A percentile compares a stretch with the other conserved stretches of the same genome.
Conservation (phyloP, 1,140 invertebrate species). For the Samia ricini region DNA sequence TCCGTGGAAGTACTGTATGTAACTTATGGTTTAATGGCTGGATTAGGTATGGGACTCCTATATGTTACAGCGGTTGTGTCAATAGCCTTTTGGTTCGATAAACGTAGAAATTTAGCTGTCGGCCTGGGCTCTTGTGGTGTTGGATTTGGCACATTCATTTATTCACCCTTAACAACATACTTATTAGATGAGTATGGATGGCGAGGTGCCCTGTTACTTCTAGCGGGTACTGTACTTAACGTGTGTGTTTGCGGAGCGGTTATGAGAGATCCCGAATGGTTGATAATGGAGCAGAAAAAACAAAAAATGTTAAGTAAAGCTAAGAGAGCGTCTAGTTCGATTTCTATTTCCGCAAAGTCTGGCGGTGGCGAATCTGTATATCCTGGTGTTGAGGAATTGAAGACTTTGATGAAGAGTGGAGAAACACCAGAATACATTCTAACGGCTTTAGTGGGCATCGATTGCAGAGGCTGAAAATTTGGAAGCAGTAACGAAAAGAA, state of each 20-base stretch:
- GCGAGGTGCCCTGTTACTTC: constrained; percentile 89
- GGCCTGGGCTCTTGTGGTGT: constrained; percentile 95
- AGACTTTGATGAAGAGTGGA: constrained; percentile 83
- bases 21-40: constrained; percentile 92
- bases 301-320: constrained; percentile 59
- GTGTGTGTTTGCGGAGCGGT: constrained; percentile 92
- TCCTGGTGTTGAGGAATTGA: constrained; percentile 82
- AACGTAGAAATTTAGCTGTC: constrained; percentile 93
- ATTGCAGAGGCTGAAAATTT: constrained; percentile 72
- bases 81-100: constrained; percentile 98
- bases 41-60: constrained; percentile 90
- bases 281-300: constrained; percentile 81
- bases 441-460: constrained; percentile 81
- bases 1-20: constrained; percentile 87
- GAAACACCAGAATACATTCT: constrained; percentile 84
- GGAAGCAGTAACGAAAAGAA: constrained; percentile 69
- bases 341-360: constrained; percentile 71
- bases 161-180: constrained; percentile 87
- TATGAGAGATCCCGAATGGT: constrained; percentile 92
- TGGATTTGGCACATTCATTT: constrained; percentile 90
- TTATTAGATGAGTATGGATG: constrained; percentile 89
- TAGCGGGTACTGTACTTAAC: constrained; percentile 92
- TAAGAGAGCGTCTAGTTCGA: constrained; percentile 73
- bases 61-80: constrained; percentile 95
- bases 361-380: constrained; percentile 77